A percentile compares a stretch with the other conserved stretches of the same genome.
Evolutionary conservation across 2,113 vertebrate species (phyloP).

Genomic region (Anarrhichthys ocellatus): DNA sequence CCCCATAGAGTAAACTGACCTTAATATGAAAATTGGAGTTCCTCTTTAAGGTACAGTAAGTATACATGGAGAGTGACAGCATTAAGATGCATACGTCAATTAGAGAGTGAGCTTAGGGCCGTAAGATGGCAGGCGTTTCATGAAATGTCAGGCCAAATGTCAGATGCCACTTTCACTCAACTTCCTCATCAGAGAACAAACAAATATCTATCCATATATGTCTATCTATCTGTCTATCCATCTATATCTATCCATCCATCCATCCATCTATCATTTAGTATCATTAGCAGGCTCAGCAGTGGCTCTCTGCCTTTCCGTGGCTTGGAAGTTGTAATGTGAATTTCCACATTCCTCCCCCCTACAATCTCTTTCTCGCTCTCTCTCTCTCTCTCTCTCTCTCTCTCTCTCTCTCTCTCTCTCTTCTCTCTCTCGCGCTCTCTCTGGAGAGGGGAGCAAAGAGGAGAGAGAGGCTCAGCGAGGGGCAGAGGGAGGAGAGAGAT

Average conservation of each 20-base stretch:
- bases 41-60: not conserved
- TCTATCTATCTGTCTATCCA: conserved; percentile 22
- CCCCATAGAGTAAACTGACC: too few species aligned
- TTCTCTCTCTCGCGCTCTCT: conserved; percentile 11
- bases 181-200: conserved; percentile 19
- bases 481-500: not conserved
- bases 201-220: conserved; percentile 6
- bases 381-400: not conserved
- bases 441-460: not conserved
- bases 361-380: not conserved
- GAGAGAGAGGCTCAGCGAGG: conserved; percentile 4
- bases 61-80: too few species aligned
- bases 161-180: conserved; percentile 52
- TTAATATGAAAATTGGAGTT: not conserved
- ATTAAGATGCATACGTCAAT: not conserved
- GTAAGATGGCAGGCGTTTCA: not conserved
- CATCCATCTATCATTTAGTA: not conserved
- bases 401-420: not conserved
- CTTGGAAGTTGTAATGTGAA: conserved; percentile 26
- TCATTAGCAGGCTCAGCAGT: conserved; percentile 6
- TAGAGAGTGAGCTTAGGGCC: not conserved
- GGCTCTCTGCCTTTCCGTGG: not conserved
- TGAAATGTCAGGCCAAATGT: conserved; percentile 61
- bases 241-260: not conserved
- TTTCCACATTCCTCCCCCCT: conserved; percentile 12